phyloP scores from a whole-genome alignment of 1,140 invertebrate genomes.

The Drosophila nikananu region DNA sequence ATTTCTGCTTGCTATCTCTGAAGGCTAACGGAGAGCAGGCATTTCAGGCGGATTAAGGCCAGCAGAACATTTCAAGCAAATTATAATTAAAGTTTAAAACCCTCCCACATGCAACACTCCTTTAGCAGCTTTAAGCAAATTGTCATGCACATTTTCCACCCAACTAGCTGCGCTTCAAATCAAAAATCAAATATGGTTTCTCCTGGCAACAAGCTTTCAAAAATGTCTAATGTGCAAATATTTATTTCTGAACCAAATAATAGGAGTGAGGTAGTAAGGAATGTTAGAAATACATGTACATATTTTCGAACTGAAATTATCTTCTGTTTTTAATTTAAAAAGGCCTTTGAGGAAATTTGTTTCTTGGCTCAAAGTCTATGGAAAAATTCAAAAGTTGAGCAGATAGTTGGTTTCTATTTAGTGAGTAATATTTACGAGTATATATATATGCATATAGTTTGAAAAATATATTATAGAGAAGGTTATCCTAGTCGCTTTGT shows the following conservation, averaged over 20 bases:
- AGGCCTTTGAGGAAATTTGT: not conserved
- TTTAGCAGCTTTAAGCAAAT: conserved; percentile 23
- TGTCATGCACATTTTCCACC: conserved; percentile 13
- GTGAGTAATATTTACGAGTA: not conserved
- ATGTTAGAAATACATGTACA: not conserved
- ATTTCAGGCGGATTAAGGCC: conserved; percentile 30
- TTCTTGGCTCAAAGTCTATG: too few relatives aligned
- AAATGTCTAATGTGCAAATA: not conserved
- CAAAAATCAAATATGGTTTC: conserved; percentile 16
- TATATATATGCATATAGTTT: not conserved
- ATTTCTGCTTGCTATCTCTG: conserved; percentile 38
- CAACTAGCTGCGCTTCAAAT: conserved; percentile 19
- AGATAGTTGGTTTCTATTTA: not conserved
- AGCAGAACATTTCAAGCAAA: conserved; percentile 36
- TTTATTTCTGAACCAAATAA: not conserved
- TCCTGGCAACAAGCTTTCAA: not conserved
- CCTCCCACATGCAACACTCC: not conserved
- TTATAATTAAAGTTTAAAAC: conserved; percentile 36
- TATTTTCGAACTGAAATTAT: not conserved
- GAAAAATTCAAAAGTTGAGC: too few relatives aligned
- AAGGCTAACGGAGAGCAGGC: conserved; percentile 3
- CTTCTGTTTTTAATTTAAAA: not conserved
- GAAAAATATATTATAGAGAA: not conserved
- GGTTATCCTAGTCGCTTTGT: not conserved
- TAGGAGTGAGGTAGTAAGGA: not conserved